Percentiles rank a stretch among this genome's conserved stretches.
Conservation (phyloP, 2,797 vertebrate species). For the Eupleurogrammus muticus region DNA sequence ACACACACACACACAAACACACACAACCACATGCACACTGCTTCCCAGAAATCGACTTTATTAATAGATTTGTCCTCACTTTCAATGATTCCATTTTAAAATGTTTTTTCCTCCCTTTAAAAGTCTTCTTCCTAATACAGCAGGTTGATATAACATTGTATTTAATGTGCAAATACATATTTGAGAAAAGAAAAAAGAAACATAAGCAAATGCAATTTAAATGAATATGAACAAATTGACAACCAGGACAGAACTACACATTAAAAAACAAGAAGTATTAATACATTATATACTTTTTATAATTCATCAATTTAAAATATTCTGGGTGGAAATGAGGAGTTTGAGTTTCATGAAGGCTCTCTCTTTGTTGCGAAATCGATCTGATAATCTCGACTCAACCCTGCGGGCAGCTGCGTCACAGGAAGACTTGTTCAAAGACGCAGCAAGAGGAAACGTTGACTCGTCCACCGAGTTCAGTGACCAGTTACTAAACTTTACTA, state of each 20-base stretch:
- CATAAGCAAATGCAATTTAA: slow-evolving; percentile 14
- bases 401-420: not conserved
- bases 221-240: slow-evolving; percentile 28
- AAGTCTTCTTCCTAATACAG: slow-evolving; percentile 2
- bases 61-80: slow-evolving; percentile 8
- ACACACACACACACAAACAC: slow-evolving; percentile 8
- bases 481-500: slow-evolving; percentile 16
- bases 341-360: not conserved
- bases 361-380: not conserved
- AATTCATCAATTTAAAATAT: not conserved
- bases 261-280: not conserved
- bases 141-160: not conserved
- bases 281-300: not conserved
- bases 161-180: too few relatives aligned
- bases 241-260: not conserved
- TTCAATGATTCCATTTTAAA: too few relatives aligned
- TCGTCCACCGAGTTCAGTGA: slow-evolving; percentile 2
- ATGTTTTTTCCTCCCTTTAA: slow-evolving; percentile 18
- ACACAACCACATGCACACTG: not conserved
- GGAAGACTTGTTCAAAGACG: slow-evolving; percentile 1
- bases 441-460: not conserved
- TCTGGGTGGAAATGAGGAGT: not conserved
- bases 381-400: not conserved
- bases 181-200: too few relatives aligned
- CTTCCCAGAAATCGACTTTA: slow-evolving; percentile 30